phyloP scores from a whole-genome alignment of 2,797 vertebrate species.

The Etheostoma nigrum region DNA sequence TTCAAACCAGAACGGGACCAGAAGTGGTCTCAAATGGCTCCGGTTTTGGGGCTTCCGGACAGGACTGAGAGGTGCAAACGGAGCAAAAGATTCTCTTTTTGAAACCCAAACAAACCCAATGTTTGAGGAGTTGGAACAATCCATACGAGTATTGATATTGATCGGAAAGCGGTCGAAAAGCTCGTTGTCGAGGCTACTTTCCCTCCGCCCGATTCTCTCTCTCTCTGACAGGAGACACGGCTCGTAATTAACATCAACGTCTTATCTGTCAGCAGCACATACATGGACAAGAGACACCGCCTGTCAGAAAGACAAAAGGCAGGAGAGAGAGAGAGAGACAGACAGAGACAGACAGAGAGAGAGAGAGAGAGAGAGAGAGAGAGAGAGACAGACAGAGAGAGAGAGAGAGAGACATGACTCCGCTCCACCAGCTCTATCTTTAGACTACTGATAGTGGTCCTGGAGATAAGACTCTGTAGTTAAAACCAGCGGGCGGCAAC shows the following conservation, averaged over 20 bases:
- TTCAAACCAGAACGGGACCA: too few relatives aligned
- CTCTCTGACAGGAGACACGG: constrained; percentile 38
- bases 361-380: constrained; percentile 10
- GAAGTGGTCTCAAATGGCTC: too few relatives aligned
- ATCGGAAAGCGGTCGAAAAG: neutral
- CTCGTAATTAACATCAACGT: constrained; percentile 63
- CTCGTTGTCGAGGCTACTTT: neutral
- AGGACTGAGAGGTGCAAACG: too few relatives aligned
- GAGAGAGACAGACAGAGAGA: neutral
- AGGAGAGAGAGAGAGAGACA: constrained; percentile 11
- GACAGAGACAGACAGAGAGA: neutral
- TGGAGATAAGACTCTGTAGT: constrained; percentile 53
- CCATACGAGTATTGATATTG: neutral
- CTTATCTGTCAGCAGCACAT: constrained; percentile 64
- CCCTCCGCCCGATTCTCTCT: neutral
- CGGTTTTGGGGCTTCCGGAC: too few relatives aligned
- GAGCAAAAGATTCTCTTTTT: too few relatives aligned
- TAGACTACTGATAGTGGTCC: constrained; percentile 53
- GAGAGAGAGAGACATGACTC: constrained; percentile 13
- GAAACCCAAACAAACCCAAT: neutral
- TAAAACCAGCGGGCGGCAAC: constrained; percentile 43
- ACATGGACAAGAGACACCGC: constrained; percentile 36
- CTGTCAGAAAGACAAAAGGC: constrained; percentile 42
- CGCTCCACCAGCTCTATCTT: constrained; percentile 44
- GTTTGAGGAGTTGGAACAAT: neutral